Percentiles rank a stretch among this genome's conserved stretches.
Evolutionary conservation across 2,113 vertebrate species (phyloP).

Genomic region (Pelobates fuscus): DNA sequence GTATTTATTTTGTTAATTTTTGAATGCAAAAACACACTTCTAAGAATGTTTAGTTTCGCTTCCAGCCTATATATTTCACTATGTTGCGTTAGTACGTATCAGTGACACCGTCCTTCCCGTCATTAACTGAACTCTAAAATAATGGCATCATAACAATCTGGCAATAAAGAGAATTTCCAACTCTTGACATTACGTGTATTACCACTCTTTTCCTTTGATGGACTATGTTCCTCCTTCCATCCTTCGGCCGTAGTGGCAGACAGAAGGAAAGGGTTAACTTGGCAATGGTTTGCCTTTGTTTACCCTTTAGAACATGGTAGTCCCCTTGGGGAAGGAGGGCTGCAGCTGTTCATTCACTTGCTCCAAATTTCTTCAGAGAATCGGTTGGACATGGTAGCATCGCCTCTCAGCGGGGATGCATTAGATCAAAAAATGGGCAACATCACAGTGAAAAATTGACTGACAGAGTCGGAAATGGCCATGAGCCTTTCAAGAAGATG

Average conservation of each 20-base stretch:
- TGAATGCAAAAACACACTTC: too few species aligned
- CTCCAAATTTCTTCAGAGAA: conserved; percentile 70
- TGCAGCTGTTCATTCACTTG: conserved; percentile 64
- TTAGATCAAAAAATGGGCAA: conserved; percentile 44
- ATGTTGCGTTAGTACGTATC: too few species aligned
- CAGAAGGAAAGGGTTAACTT: conserved; percentile 30
- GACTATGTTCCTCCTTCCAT: too few species aligned
- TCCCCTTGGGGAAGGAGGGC: conserved; percentile 49
- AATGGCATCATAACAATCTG: too few species aligned
- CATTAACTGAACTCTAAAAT: too few species aligned
- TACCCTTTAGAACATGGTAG: conserved; percentile 30
- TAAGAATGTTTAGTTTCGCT: too few species aligned
- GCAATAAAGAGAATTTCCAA: too few species aligned
- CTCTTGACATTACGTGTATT: too few species aligned
- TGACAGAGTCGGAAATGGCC: conserved; percentile 30
- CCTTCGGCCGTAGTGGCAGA: neutral
- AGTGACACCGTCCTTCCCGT: too few species aligned
- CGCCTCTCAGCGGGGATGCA: conserved; percentile 41
- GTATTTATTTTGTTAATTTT: too few species aligned
- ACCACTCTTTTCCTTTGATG: too few species aligned
- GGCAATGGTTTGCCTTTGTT: conserved; percentile 27
- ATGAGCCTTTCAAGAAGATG: conserved; percentile 23
- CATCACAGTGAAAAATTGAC: conserved; percentile 40
- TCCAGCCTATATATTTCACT: too few species aligned
- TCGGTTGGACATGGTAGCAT: conserved; percentile 68